These are phyloP conservation scores for Philaethria dido DNA, from an alignment of 2,888 invertebrate species.

Conservation along the genomic window DNA sequence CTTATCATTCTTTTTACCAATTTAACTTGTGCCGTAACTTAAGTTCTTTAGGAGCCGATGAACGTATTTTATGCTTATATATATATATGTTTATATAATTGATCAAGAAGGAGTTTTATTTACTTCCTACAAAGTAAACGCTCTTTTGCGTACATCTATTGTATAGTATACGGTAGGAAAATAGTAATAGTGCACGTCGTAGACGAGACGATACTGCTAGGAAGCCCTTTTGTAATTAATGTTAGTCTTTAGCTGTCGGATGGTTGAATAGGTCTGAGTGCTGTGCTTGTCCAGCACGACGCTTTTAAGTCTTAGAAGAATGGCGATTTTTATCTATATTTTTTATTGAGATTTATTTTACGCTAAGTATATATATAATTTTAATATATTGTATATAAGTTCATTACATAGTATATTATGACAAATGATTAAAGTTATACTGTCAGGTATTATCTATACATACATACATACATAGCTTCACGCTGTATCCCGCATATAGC, in stretches of 20 bases:
- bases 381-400: too few species aligned
- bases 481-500: too few species aligned
- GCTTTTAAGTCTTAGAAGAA: not conserved
- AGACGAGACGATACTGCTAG: conserved; percentile 57
- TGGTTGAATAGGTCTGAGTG: conserved; percentile 70
- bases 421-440: too few species aligned
- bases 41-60: conserved; percentile 7
- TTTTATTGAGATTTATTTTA: too few species aligned
- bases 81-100: not conserved
- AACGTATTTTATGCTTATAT: conserved; percentile 2
- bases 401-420: too few species aligned
- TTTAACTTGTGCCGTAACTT: conserved; percentile 13
- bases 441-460: too few species aligned
- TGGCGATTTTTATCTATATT: not conserved
- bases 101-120: conserved; percentile 10
- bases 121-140: conserved; percentile 15
- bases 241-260: conserved; percentile 62
- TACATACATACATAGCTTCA: too few species aligned
- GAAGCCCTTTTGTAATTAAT: conserved; percentile 62
- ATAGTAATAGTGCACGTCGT: conserved; percentile 49
- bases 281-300: conserved; percentile 35
- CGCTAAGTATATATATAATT: too few species aligned
- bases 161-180: conserved; percentile 25
- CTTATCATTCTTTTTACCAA: conserved; percentile 15
- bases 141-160: conserved; percentile 20